Conservation (phyloP, 2,797 vertebrate genomes). For the Mus minutoides region DNA sequence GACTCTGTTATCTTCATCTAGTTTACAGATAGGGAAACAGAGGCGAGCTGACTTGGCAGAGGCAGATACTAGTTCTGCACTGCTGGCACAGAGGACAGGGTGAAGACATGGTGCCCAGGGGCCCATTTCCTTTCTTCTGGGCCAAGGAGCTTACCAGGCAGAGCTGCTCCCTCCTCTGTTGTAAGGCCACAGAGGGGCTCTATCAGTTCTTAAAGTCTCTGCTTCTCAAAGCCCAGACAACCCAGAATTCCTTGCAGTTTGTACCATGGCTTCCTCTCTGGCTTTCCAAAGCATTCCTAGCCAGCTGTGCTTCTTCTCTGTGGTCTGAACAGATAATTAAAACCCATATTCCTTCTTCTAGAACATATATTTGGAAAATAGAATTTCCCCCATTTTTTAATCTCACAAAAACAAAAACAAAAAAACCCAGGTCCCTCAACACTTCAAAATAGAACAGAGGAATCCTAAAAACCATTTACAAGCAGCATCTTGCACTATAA, state of each 20-base stretch:
- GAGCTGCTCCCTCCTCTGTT: not conserved
- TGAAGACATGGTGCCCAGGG: not conserved
- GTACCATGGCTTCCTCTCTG: not conserved
- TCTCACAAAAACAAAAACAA: not conserved
- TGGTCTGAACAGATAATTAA: not conserved
- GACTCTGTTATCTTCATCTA: not conserved
- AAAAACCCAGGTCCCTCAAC: not conserved
- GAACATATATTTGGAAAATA: not conserved
- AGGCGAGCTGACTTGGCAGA: not conserved
- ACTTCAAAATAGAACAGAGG: slow-evolving; percentile 59
- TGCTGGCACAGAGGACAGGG: not conserved
- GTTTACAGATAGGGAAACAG: not conserved
- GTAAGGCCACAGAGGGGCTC: not conserved
- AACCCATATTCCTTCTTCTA: slow-evolving; percentile 36
- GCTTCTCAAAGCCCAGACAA: not conserved
- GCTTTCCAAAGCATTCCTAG: not conserved
- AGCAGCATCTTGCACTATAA: slow-evolving; percentile 34
- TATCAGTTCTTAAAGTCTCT: not conserved
- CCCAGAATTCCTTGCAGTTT: not conserved
- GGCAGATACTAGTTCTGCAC: not conserved
- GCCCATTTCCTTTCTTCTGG: not conserved
- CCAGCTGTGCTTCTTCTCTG: not conserved
- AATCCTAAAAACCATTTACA: slow-evolving; percentile 49
- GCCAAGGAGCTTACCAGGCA: too few relatives aligned
- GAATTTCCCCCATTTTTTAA: not conserved